Evolutionary conservation across 2,888 invertebrate species (phyloP), one percentile per base, ranked within the genome.

Genomic region (Diadromus collaris): DNA sequence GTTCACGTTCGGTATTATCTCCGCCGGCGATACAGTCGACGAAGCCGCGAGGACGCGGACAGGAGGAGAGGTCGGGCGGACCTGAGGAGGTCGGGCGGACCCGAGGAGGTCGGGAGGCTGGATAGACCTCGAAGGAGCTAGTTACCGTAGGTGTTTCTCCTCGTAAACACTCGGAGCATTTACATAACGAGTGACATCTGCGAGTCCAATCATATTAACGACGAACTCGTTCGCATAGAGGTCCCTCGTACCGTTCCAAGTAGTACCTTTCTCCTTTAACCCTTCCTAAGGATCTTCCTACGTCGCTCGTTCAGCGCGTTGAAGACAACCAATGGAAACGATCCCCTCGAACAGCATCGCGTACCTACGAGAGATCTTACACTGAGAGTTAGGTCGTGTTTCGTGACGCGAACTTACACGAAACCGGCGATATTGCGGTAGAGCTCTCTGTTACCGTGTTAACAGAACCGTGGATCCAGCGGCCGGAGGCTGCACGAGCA

Each of bases 151-250:
- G 86, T 88, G 88, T 89, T 13, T 56, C 85, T 86, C 84, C 88
- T 88, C 87, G 88, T 89, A 89, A 90, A 89, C 87, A 88, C 87
- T 87, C 81, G 65, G 82, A n/a, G 78, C 86, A 88, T 89, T 89
- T 90, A 88, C 89, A 89, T 89, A 90, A 90, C 88, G 88, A 88
- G 88, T 89, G 89, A 89, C 89, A 89, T 89, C 88, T 88, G 86
- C 88, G 82, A 81, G 85, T 83, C 85, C 89, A 88, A 88, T 89
- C 88, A 88, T 88, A 88, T 84, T 85, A 83, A 81, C 83, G 75
- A 79, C 74, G 58, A 61, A 54, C 67, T 60, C 75, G 54, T 68
- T 75, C 19, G 51, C 38, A 38, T 75, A 76, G 48, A 76, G 38
- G 44, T 64, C 34, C 69, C 56, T 65, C 73, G 34, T 34, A 48